Evolutionary conservation across 1,140 invertebrate species (phyloP), one percentile per base, ranked within the genome.

Genomic region (Drosophila littoralis): DNA sequence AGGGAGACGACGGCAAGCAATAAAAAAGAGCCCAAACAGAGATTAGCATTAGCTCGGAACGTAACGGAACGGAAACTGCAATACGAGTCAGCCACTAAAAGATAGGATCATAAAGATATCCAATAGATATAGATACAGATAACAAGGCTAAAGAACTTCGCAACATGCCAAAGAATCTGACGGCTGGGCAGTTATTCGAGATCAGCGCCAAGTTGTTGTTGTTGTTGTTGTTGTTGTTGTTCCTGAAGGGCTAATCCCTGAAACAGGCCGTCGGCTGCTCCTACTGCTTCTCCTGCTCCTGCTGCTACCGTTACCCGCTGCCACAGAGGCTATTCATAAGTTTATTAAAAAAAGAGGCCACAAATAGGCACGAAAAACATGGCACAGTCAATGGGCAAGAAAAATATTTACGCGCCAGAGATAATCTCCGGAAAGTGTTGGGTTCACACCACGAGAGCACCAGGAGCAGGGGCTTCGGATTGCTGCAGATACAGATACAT

Each of bases 331-430:
- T 73, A 89, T 89, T 89, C 84, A 89, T 81, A 90, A 78, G 52
- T 77, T 83, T 85, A 81, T 86, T 80, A 84, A 67, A 66, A 59
- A 81, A 82, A 58, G 61, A 76, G 72, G 70, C 66, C 74, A 67
- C 81, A 75, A 54, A 55, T 61, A 52, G 51, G 36, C 48, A 22
- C 54, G 57, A 70, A 28, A 75, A 88, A 89, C 84, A 89, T 58
- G 85, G 55, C 78, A 84, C 61, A 84, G 84, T 89, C 84, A 89
- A 89, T 90, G 81, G 78, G 77, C 77, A 91, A 84, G 77, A 69
- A 88, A 91, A 91, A 91, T 91, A 91, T 91, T 91, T 91, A 91
- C 88, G 78, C 88, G 88, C 88, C 89, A 75, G 75, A 91, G 88
- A 91, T 88, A 91, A 91, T 91, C 88, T 89, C 80, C 5, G n/a